Evolutionary conservation across 2,797 vertebrate genomes (phyloP).

Genomic region (Enteromius anoplus): DNA sequence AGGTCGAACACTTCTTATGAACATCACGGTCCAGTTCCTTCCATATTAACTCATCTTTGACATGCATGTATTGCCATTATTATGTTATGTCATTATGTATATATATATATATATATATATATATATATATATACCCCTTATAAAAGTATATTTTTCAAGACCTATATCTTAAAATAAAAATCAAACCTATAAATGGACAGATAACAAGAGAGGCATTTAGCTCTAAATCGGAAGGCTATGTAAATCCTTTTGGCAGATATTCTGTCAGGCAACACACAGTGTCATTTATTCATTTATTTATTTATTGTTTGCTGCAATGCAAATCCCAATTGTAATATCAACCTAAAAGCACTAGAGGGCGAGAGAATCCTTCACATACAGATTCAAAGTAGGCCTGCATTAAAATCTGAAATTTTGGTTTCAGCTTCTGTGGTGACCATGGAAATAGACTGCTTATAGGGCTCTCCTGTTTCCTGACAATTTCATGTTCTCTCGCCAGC

Average conservation of each 20-base stretch:
- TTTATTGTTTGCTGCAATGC: neutral
- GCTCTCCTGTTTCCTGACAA: slow-evolving; percentile 2
- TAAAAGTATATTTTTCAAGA: no score
- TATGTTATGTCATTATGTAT: no score
- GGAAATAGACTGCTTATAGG: neutral
- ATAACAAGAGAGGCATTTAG: neutral
- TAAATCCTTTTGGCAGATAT: neutral
- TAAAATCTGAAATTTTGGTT: neutral
- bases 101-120: no score
- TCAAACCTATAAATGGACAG: neutral
- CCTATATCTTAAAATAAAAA: no score
- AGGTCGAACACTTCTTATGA: no score
- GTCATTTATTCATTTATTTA: neutral
- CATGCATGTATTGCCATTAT: no score
- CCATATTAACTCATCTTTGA: no score
- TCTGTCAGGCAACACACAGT: neutral
- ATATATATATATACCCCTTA: no score
- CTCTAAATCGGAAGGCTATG: neutral
- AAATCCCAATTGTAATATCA: neutral
- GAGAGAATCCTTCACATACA: neutral
- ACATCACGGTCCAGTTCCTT: no score
- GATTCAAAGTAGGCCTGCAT: neutral
- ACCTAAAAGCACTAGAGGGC: slow-evolving; percentile 44
- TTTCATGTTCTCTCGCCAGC: slow-evolving; percentile 16
- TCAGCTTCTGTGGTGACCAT: slow-evolving; percentile 4